Evolutionary conservation across 2,888 invertebrate species (phyloP), one percentile per base, ranked within the genome.

Genomic region (Drosophila anomalata): DNA sequence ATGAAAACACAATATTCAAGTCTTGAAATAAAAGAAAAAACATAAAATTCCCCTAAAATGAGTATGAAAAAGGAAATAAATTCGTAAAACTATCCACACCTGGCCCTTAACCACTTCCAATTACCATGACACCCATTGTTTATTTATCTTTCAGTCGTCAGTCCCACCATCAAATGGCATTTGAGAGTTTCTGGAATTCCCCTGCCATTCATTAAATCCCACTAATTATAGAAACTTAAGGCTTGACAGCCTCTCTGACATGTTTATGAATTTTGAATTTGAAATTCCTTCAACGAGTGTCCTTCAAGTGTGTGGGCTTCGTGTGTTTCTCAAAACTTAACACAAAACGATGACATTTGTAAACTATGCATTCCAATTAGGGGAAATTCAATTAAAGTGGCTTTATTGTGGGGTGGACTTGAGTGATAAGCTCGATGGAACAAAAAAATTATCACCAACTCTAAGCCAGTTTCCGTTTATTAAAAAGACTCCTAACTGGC

Each of bases 401-500:
- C 0, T 24, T 24, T 24, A 24, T 24, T 24, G 22, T 24, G 22
- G 3, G 22, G 22, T 3, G 22, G 29, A 29, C 29, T 29, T 9
- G 29, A 29, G 9, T 29, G 29, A 29, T 29, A 29, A 29, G 29
- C 29, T 29, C 8, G 12, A 5, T 1, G 11, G 6, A 39, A 5
- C 39, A 39, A 39, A 39, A 20, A 41, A 17, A 11, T 44, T 44
- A 42, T 42, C 47, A 26, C 8, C n/a, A 14, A 4, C 17, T 26
- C n/a, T 3, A 52, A 50, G 17, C 5, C 20, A 7, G 12, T 17
- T 17, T 33, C 12, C 24, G 3, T 20, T 14, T 22, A 31, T 8
- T 22, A 50, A 33, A 17, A 17, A 9, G 67, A 46, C 53, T 36
- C 29, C 36, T 11, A 46, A 66, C 33, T n/a, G 47, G 20, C n/a